Evolutionary conservation across 2,888 invertebrate genomes (phyloP), one percentile per base, ranked within the genome.

Genomic region (Nudaria mundana): DNA sequence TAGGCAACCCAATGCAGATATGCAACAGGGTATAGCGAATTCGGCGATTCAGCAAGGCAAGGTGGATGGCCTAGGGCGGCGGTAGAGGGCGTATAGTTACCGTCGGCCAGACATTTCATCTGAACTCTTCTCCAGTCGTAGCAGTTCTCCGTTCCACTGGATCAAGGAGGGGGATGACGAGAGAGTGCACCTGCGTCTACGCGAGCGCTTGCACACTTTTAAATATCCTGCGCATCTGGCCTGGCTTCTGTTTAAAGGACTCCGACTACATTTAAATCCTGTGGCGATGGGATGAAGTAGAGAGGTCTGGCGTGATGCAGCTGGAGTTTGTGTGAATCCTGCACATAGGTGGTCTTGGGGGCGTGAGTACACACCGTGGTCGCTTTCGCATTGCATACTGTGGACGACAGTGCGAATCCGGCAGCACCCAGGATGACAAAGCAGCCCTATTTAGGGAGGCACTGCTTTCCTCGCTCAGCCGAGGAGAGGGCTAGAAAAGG

Each of bases 381-480:
- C 52, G 52, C 37, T 55, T 47, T 12, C 26, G 30, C 37, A 2
- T 14, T 48, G 45, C 37, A 42, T 5, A 22, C 2, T 7, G 37
- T 41, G 47, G 42, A 12, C 8, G 23, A 51, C 44, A 49, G 44
- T 2, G 40, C 7, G 28, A 37, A 34, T 35, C 50, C 42, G 55
- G 49, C 44, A 56, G 50, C 56, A 48, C 47, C 35, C 13, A 1
- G 7, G 10, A 24, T 25, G 48, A 45, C 45, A 41, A 37, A 50
- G 46, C 48, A 50, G 46, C 43, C 40, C 30, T 32, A n/a, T n/a
- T n/a, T n/a, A n/a, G n/a, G n/a, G n/a, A n/a, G n/a, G n/a, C n/a
- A n/a, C n/a, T n/a, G n/a, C n/a, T n/a, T n/a, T n/a, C n/a, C n/a
- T n/a, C n/a, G n/a, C n/a, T n/a, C n/a, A n/a, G n/a, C n/a, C n/a